Conservation (phyloP, 2,797 vertebrate species). For the Coilia nasus region DNA sequence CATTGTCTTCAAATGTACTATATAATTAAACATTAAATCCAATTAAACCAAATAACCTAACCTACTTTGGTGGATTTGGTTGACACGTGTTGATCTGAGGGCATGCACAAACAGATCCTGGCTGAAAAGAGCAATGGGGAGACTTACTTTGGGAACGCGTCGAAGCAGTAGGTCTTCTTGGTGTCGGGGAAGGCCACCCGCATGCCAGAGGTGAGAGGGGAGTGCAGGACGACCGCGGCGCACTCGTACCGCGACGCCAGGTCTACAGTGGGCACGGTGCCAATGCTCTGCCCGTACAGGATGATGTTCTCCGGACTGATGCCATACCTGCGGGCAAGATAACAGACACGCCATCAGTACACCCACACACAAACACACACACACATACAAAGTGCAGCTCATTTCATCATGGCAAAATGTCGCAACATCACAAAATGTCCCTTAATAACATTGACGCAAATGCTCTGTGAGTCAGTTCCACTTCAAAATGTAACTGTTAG, state of each 20-base stretch:
- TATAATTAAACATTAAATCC: too few relatives aligned
- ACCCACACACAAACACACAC: too few relatives aligned
- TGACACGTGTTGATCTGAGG: neutral
- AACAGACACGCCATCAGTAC: neutral
- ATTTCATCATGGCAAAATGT: too few relatives aligned
- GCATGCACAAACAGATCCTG: neutral
- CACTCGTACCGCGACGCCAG: constrained; percentile 94
- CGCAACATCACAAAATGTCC: too few relatives aligned
- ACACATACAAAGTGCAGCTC: too few relatives aligned
- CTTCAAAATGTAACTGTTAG: too few relatives aligned
- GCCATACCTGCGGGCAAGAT: constrained; percentile 79
- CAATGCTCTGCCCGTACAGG: constrained; percentile 94
- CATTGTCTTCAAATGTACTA: neutral
- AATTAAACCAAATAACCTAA: too few relatives aligned
- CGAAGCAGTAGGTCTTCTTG: constrained; percentile 97
- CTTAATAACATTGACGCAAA: too few relatives aligned
- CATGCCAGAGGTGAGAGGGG: constrained; percentile 94
- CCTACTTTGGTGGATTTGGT: too few relatives aligned
- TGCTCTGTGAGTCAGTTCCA: too few relatives aligned
- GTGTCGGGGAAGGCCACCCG: constrained; percentile 94
- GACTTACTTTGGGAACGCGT: constrained; percentile 94
- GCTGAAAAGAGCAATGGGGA: neutral
- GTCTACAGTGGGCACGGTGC: constrained; percentile 93
- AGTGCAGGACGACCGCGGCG: constrained; percentile 91
- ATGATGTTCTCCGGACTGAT: constrained; percentile 95